Evolutionary conservation across 2,888 invertebrate genomes (phyloP), one percentile per base, ranked within the genome.

Genomic region (Hypena proboscidalis): DNA sequence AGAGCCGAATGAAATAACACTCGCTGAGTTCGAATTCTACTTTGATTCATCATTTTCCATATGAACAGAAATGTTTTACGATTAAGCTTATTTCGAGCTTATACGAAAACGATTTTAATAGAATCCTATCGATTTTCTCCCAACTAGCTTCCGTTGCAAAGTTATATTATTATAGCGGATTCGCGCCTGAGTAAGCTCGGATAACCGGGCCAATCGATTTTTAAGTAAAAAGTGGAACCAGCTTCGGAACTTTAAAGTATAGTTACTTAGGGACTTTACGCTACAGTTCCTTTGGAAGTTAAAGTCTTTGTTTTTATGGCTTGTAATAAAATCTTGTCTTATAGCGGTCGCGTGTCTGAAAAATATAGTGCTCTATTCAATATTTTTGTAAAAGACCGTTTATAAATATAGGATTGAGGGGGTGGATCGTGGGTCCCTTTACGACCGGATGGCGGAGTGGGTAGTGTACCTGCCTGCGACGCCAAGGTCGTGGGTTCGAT

Each of bases 181-280:
- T 62, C 61, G 46, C 61, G 72, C 60, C 69, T 74, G 74, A 65
- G 58, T 63, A 71, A 67, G 63, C 69, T 37, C 25, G 58, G 74
- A 74, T 74, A 74, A 62, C 66, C 52, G 65, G 36, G 48, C 41
- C 69, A 63, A 73, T 69, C 65, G 67, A 67, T 68, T 68, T 67
- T 67, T 50, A 66, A 62, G 44, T 59, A 68, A 69, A 73, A 71
- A 66, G 54, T 57, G 46, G 48, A 33, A 53, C 54, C 44, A 46
- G 52, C 51, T 65, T 57, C 36, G 19, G 17, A 65, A 67, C 52
- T 65, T 50, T 51, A 36, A 46, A 62, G 57, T 53, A 53, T 53
- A 56, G 46, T 57, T 57, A 57, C 57, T 58, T 56, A 53, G 27
- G 37, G 40, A 57, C 39, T 67, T 63, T 47, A 40, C 45, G 29